Evolutionary conservation across 1,140 invertebrate species (phyloP).

Genomic region (Caenorhabditis inopinata): DNA sequence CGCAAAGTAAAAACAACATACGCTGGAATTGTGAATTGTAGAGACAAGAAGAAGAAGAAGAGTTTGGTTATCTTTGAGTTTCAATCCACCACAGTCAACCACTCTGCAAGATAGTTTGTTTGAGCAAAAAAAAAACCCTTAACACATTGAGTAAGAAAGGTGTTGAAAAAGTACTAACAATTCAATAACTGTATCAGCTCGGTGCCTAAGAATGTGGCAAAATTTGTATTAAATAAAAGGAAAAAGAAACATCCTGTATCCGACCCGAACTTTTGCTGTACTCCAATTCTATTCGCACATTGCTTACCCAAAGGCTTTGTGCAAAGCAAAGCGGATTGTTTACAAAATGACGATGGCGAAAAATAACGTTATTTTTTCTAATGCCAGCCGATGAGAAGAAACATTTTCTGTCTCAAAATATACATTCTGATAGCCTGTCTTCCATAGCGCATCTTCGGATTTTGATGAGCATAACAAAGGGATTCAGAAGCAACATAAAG

Average conservation of each 20-base stretch:
- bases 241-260: background rate
- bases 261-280: background rate
- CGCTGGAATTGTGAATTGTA: background rate
- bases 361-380: background rate
- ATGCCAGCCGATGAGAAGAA: no score
- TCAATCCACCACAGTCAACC: conserved; percentile 35
- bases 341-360: conserved; percentile 20
- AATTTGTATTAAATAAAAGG: no score
- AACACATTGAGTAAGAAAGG: background rate
- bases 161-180: background rate
- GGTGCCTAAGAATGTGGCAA: background rate
- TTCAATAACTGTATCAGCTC: background rate
- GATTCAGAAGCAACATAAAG: no score
- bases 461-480: no score
- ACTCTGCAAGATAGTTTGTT: conserved; percentile 38
- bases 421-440: no score
- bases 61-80: conserved; percentile 10
- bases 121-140: background rate
- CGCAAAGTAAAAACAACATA: background rate
- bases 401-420: no score
- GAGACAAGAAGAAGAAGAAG: background rate
- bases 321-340: conserved; percentile 10
- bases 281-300: background rate
- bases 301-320: conserved; percentile 19
- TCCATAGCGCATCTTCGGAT: no score